These are phyloP conservation scores for Catamblyrhynchus diadema DNA, from an alignment of 2,797 vertebrate genomes.

Conservation along the genomic window DNA sequence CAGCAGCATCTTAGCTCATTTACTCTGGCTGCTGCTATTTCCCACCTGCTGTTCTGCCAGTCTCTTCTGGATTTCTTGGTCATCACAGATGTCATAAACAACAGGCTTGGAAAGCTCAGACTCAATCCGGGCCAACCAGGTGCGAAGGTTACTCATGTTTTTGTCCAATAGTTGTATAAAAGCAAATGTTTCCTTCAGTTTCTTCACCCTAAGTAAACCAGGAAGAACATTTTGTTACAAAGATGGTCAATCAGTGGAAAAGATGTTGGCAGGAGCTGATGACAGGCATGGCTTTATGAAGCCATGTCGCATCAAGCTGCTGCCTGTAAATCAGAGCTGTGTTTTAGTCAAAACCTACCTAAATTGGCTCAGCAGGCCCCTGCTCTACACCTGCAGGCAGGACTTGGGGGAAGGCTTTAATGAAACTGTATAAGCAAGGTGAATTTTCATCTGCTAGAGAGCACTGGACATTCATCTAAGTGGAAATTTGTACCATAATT, in stretches of 20 bases:
- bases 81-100: conserved; percentile 86
- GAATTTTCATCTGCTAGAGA: background rate
- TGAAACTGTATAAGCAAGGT: background rate
- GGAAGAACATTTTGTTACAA: conserved; percentile 42
- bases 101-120: conserved; percentile 90
- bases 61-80: conserved; percentile 92
- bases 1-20: conserved; percentile 1
- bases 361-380: background rate
- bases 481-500: background rate
- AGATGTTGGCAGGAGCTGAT: background rate
- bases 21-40: background rate
- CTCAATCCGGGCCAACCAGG: conserved; percentile 91
- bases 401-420: background rate
- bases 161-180: conserved; percentile 92
- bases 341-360: conserved; percentile 3
- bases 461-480: background rate
- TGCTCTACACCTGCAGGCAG: background rate
- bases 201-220: conserved; percentile 85
- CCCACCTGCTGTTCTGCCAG: conserved; percentile 92
- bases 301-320: background rate
- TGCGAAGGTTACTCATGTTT: conserved; percentile 94
- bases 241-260: background rate
- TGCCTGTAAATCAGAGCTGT: background rate
- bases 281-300: background rate
- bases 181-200: conserved; percentile 93